phyloP scores from a whole-genome alignment of 1,140 invertebrate species.

The Eubasilissa regina region DNA sequence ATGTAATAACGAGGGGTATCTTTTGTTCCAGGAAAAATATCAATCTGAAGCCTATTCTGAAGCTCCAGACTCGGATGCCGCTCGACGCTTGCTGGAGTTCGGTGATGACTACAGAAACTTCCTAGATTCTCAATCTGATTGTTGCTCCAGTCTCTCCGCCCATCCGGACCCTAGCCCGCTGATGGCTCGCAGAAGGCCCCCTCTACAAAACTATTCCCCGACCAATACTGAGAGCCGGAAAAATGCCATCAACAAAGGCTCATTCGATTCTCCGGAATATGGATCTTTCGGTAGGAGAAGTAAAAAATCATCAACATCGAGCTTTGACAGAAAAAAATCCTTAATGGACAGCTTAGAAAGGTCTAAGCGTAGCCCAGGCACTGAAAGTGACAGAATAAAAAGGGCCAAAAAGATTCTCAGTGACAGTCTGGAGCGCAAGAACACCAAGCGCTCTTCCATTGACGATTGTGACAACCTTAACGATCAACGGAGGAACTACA shows the following conservation, averaged over 20 bases:
- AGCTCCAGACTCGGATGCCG: constrained; percentile 88
- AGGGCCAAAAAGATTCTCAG: constrained; percentile 52
- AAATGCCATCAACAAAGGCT: constrained; percentile 35
- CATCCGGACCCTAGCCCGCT: constrained; percentile 75
- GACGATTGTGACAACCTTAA: constrained; percentile 53
- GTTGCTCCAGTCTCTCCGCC: constrained; percentile 83
- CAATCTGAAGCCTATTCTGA: constrained; percentile 93
- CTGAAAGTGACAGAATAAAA: constrained; percentile 54
- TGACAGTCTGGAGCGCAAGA: constrained; percentile 50
- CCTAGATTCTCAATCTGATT: constrained; percentile 89
- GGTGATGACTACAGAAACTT: constrained; percentile 93
- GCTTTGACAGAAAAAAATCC: constrained; percentile 70
- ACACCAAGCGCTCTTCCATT: constrained; percentile 53
- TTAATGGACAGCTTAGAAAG: constrained; percentile 69
- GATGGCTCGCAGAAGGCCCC: constrained; percentile 61
- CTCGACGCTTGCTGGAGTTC: constrained; percentile 86
- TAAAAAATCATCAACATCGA: constrained; percentile 69
- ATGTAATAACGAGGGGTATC: too few relatives aligned
- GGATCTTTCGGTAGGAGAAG: constrained; percentile 68
- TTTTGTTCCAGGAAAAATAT: constrained; percentile 85
- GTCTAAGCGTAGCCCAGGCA: constrained; percentile 61
- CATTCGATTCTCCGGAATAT: constrained; percentile 54
- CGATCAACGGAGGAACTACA: constrained; percentile 51
- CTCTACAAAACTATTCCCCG: constrained; percentile 63
- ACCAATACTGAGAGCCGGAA: constrained; percentile 50